phyloP scores from a whole-genome alignment of 2,113 vertebrate genomes.

The Ceuthmochares aereus region DNA sequence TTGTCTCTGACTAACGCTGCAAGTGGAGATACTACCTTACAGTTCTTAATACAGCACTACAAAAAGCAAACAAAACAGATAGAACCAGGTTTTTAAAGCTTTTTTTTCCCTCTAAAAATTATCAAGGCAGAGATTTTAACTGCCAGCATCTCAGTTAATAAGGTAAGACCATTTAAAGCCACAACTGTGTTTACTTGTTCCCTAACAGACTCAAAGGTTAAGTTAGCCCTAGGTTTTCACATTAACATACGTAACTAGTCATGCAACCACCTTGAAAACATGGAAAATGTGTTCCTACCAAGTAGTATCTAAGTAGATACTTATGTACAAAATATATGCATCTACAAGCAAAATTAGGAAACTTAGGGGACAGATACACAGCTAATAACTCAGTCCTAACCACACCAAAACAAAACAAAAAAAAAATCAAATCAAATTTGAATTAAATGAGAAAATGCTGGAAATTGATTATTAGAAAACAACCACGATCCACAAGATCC shows the following conservation, averaged over 20 bases:
- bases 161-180: background rate
- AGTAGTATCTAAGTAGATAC: background rate
- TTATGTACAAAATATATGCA: background rate
- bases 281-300: background rate
- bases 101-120: background rate
- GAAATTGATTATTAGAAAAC: conserved; percentile 32
- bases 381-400: background rate
- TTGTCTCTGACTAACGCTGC: background rate
- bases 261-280: background rate
- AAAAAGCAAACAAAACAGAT: background rate
- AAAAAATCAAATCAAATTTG: background rate
- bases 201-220: background rate
- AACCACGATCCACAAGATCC: conserved; percentile 4
- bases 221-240: background rate
- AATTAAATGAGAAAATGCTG: background rate
- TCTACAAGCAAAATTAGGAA: background rate
- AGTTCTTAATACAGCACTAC: background rate
- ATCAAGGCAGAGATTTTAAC: background rate
- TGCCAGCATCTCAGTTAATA: background rate
- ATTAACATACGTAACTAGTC: background rate
- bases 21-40: background rate
- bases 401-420: background rate
- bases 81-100: background rate
- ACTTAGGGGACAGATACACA: background rate
- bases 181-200: background rate